Evolutionary conservation across 2,797 vertebrate species (phyloP), one percentile per base, ranked within the genome.

Genomic region (Bovichtus diacanthus): DNA sequence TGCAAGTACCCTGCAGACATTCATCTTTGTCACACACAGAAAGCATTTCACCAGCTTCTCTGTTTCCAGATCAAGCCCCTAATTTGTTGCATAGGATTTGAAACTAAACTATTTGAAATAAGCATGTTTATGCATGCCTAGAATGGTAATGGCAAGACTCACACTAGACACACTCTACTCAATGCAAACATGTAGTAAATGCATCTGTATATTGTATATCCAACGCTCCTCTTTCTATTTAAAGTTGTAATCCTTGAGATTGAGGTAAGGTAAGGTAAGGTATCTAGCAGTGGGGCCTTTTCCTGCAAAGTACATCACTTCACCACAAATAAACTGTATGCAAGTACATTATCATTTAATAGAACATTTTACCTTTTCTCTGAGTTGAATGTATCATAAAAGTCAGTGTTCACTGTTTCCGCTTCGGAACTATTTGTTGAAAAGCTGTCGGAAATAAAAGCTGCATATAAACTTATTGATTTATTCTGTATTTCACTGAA

Each of bases 371-470:
- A 82, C 18, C 2, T 70, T 63, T 61, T 51, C 27, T 60, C 21
- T 64, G 10, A 41, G 29, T 47, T 70, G 8, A 50, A 63, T 46
- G 64, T 27, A 13, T 66, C 15, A 12, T 39, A 25, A n/a, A 68
- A 44, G 13, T 70, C 11, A 66, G 66, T 19, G 19, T 43, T 65
- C 36, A 53, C 15, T 38, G 10, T 61, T 68, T 81, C 62, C 1
- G 12, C 51, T 60, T 50, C 15, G 18, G 5, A 59, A 41, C 12
- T 27, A 5, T 73, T 76, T 11, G 1, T 23, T 64, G 49, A 72
- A 73, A 27, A 74, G 21, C 23, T 34, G 50, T 3, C 2, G 11
- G 31, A 68, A 76, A 84, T 71, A 15, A 74, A 78, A 74, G 43
- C 19, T 23, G 12, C 12, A 19, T n/a, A 19, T 53, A 66, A 58